Base-by-base conservation (phyloP, 2,888 invertebrate genomes). In the Ectobius pallidus region DNA sequence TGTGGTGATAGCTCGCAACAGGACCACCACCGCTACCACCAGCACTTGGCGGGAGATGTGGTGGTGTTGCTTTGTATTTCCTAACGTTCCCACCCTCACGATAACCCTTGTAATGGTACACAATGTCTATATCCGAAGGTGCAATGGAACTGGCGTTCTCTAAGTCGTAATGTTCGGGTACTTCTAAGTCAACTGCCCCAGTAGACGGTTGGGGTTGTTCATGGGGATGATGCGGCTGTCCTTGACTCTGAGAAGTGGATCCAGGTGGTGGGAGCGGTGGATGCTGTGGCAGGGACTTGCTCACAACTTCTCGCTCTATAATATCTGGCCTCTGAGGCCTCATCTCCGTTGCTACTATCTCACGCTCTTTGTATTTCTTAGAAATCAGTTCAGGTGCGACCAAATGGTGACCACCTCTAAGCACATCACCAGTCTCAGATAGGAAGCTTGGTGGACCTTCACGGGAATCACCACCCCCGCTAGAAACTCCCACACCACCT, bases 121-220 rank as follows among this genome's bases (percentile, higher is more conserved):
- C 95, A 76, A 98, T 95, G 81, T 98, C 97, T 77, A 97, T 97
- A 81, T 98, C 98, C 1, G 97, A 97, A 0, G 98, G 97, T 0
- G 98, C 98, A 77, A 98, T 97, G 0, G 96, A 97, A 82, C 96
- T 97, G 1, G 97, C 97, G 83, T 97, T 97, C 85, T 98, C 98
- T 75, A 98, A 86, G 82, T 98, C 97, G 81, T 98, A 98, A 81
- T 96, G 96, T 81, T 97, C 96, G 0, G 96, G 95, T 75, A 91
- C 87, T 80, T 94, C 93, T 78, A 95, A 85, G 79, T 94, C 94
- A 69, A 92, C 90, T 72, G 80, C 80, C 3, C 80, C 79, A 44
- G 44, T 20, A 3, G 71, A 39, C 2, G 71, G 71, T 34, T 63
- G 71, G 25, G 89, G 90, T 7, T 42, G 44, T 74, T 93, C 92